Conservation (phyloP, 2,888 invertebrate species). For the Caenorhabditis wallacei region DNA sequence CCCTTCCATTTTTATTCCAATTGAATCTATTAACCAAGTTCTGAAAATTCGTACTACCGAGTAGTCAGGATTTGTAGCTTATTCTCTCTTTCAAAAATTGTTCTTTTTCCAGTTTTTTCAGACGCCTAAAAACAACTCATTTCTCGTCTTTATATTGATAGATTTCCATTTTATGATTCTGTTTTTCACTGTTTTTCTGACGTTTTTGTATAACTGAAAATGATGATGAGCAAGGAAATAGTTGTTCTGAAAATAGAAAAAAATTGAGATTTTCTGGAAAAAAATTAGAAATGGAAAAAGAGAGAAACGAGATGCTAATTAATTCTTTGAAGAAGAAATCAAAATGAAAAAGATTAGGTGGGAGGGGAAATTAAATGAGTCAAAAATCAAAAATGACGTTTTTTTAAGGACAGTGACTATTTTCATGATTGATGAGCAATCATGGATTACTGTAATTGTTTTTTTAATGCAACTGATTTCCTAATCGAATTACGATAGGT, state of each 20-base stretch:
- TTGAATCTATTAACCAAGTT: conserved; percentile 13
- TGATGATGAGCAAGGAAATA: conserved; percentile 23
- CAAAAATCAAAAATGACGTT: conserved; percentile 42
- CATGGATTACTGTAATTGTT: neutral
- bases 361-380: conserved; percentile 8
- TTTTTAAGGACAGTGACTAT: neutral
- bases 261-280: neutral
- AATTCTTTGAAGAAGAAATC: conserved; percentile 39
- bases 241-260: conserved; percentile 26
- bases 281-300: conserved; percentile 30
- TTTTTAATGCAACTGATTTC: no score
- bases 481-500: no score
- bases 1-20: neutral
- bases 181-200: conserved; percentile 10
- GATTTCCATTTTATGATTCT: conserved; percentile 49
- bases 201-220: conserved; percentile 1
- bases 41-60: conserved; percentile 8
- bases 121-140: conserved; percentile 21
- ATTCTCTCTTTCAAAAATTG: no score
- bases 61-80: conserved; percentile 3
- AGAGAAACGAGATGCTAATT: conserved; percentile 42
- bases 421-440: neutral
- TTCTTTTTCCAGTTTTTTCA: neutral
- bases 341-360: conserved; percentile 29
- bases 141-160: conserved; percentile 44